A percentile compares a stretch with the other conserved stretches of the same genome.
Evolutionary conservation across 2,888 invertebrate genomes (phyloP).

Genomic region (Rosalia funebris): DNA sequence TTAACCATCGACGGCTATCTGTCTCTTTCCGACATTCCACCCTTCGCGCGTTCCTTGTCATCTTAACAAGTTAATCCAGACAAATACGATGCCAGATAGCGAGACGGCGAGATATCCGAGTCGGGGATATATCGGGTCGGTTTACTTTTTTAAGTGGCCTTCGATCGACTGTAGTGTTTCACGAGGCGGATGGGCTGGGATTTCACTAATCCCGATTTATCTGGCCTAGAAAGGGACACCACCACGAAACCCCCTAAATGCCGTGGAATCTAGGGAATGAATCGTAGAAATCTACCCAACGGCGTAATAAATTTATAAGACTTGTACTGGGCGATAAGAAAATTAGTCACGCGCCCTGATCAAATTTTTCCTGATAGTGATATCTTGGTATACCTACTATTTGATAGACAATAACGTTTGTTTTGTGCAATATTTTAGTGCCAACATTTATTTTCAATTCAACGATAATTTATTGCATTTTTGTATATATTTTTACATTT

Average conservation of each 20-base stretch:
- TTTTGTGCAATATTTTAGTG: no score
- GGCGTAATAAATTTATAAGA: no score
- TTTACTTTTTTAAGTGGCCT: slow-evolving; percentile 34
- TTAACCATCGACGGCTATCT: slow-evolving; percentile 41
- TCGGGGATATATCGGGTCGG: slow-evolving; percentile 19
- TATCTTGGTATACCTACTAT: no score
- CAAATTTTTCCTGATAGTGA: no score
- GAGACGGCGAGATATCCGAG: slow-evolving; percentile 34
- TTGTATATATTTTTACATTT: no score
- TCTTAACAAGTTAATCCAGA: slow-evolving; percentile 50
- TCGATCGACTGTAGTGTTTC: slow-evolving; percentile 32
- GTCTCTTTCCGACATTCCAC: slow-evolving; percentile 44
- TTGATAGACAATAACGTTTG: no score
- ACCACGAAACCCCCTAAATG: slow-evolving; percentile 30
- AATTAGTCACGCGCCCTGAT: no score
- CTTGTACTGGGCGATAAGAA: no score
- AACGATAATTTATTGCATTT: no score
- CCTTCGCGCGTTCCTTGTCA: slow-evolving; percentile 44
- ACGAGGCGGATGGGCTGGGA: slow-evolving; percentile 29
- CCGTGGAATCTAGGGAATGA: slow-evolving; percentile 2
- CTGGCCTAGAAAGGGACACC: slow-evolving; percentile 27
- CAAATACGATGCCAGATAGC: slow-evolving; percentile 45
- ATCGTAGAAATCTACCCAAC: slow-evolving; percentile 1
- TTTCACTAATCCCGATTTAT: slow-evolving; percentile 38
- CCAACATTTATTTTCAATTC: no score